Evolutionary conservation across 2,797 vertebrate species (phyloP).

Genomic region (Crenuchus spilurus): DNA sequence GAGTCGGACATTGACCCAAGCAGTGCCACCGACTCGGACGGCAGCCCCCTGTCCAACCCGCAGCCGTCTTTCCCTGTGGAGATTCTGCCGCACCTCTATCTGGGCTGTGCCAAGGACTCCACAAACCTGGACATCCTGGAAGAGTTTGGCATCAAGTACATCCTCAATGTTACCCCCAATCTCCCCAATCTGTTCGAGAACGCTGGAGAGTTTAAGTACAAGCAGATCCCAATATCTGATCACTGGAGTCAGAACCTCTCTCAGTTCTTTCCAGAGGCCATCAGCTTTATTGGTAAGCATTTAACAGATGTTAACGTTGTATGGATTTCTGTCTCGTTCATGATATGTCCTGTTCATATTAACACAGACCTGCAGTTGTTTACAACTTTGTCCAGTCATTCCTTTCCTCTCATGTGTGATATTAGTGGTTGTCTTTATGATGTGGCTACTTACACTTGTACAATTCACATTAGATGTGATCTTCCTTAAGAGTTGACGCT

Average conservation of each 20-base stretch:
- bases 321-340: background rate
- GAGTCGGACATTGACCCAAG: slow-evolving; percentile 90
- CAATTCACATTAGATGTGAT: background rate
- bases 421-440: too few species aligned
- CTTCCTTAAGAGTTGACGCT: too few species aligned
- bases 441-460: too few species aligned
- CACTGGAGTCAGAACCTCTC: slow-evolving; percentile 99
- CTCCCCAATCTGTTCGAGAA: slow-evolving; percentile 98
- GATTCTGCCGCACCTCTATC: slow-evolving; percentile 95
- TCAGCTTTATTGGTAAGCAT: slow-evolving; percentile 96
- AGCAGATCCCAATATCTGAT: slow-evolving; percentile 98
- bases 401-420: too few species aligned
- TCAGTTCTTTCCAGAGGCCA: slow-evolving; percentile 98
- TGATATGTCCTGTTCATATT: background rate
- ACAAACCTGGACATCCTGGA: slow-evolving; percentile 94
- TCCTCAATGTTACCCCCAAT: slow-evolving; percentile 98
- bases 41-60: slow-evolving; percentile 92
- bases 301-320: background rate
- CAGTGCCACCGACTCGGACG: slow-evolving; percentile 94
- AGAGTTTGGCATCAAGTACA: slow-evolving; percentile 98
- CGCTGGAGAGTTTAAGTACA: slow-evolving; percentile 96
- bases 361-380: background rate
- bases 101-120: slow-evolving; percentile 98
- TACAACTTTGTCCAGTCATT: too few species aligned
- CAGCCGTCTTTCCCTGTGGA: slow-evolving; percentile 96